These are phyloP conservation scores for Dryas iulia DNA, from an alignment of 1,140 invertebrate species.

Conservation along the genomic window DNA sequence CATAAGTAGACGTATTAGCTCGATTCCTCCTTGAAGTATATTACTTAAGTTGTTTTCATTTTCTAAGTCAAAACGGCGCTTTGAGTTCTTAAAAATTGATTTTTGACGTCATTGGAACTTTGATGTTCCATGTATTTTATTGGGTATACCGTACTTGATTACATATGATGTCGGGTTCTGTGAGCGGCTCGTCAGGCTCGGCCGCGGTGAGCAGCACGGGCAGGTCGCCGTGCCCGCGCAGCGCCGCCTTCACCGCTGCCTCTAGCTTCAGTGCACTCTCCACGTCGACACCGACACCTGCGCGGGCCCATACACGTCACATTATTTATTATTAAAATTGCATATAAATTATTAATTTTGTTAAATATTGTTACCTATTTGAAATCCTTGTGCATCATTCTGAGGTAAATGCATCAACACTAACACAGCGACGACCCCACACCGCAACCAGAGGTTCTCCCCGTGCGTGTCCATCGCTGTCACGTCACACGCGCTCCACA, in stretches of 20 bases:
- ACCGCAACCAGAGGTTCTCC: not conserved
- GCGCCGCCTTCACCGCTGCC: conserved; percentile 41
- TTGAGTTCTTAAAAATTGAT: too few species aligned
- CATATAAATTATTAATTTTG: not conserved
- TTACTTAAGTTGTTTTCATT: too few species aligned
- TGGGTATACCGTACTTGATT: conserved; percentile 32
- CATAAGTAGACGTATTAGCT: too few species aligned
- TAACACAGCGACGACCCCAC: not conserved
- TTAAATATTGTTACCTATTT: conserved; percentile 10
- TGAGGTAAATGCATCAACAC: not conserved
- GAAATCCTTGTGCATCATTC: not conserved
- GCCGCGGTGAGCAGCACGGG: conserved; percentile 27
- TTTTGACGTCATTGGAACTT: too few species aligned
- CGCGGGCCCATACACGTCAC: not conserved
- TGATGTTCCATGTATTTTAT: too few species aligned
- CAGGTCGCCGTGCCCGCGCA: conserved; percentile 21
- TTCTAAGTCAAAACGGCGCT: too few species aligned
- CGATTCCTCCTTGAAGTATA: too few species aligned
- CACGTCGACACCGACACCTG: conserved; percentile 46
- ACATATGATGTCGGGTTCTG: conserved; percentile 46
- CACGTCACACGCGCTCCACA: not conserved
- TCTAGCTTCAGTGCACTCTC: conserved; percentile 40
- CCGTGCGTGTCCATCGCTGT: not conserved
- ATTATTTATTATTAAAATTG: not conserved
- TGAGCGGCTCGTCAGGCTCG: conserved; percentile 47